Base-by-base conservation (phyloP, 92 coral and sea anemone species). In the Micromussa lordhowensis region DNA sequence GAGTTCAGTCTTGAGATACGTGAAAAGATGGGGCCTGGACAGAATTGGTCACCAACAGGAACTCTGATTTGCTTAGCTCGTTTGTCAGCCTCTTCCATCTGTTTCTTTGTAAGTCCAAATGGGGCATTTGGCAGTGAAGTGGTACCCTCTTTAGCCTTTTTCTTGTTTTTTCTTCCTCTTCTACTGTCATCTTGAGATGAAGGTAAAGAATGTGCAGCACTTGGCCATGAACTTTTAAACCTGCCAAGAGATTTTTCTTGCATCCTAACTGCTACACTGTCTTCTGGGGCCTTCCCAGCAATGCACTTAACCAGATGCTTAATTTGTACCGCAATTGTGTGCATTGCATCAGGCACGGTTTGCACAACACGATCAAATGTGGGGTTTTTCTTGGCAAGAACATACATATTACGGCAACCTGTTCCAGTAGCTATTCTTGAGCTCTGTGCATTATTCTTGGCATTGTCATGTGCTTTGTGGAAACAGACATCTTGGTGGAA, bases 231-330 rank as follows among this genome's bases (percentile, higher is more conserved):
- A 32, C 82, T 59, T 54, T 73, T 35, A 68, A 90, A 90, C 76
- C 93, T 75, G 21, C 86, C 89, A 55, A 90, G 77, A 11, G 72
- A 31, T 80, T 85, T 68, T 90, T 90, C 93, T 15, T 80, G 85
- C 19, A 49, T 28, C 26, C 89, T 38, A 5, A 90, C 92, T 38
- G 89, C 49, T 5, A 40, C 3, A 55, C 87, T 31, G 71, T 91
- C 93, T 55, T 84, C 93, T 73, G 92, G 84, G 59, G 92, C 73
- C 83, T 90, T 90, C 53, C 90, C 90, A 81, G 93, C 90, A 76
- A 91, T 75, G 55, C 90, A 91, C 48, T 30, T 81, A 2, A 86
- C 77, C 9, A 91, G 88, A 36, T 85, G 93, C 78, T 80, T 73
- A 13, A 86, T 38, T 28, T 90, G 90, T 19, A 90, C 87, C 9